These are phyloP conservation scores for Philotrypesis tridentata DNA, from an alignment of 1,140 invertebrate genomes.

Conservation along the genomic window DNA sequence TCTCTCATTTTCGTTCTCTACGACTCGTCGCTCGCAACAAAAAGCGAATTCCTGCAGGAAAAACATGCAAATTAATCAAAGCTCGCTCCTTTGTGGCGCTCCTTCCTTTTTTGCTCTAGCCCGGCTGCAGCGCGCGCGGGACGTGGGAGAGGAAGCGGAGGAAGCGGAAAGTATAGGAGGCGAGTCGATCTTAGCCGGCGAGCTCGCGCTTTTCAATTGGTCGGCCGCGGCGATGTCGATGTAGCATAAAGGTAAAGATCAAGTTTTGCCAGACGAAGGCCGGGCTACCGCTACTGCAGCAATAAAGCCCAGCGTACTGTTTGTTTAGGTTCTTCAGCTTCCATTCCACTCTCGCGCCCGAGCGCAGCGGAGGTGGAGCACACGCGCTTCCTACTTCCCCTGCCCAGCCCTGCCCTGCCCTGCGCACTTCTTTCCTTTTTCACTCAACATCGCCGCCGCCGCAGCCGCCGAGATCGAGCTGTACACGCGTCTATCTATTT, in stretches of 20 bases:
- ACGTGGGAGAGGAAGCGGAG: not conserved
- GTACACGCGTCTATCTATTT: not conserved
- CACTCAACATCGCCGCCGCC: not conserved
- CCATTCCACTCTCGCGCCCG: slow-evolving; percentile 57
- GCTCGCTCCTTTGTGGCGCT: slow-evolving; percentile 26
- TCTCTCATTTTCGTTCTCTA: too few relatives aligned
- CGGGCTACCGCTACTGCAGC: slow-evolving; percentile 52
- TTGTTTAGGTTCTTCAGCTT: slow-evolving; percentile 71
- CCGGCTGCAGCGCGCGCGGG: too few relatives aligned
- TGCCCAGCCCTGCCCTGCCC: not conserved
- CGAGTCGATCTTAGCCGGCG: slow-evolving; percentile 19
- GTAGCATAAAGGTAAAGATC: slow-evolving; percentile 55
- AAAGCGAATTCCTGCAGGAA: not conserved
- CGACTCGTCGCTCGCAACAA: too few relatives aligned
- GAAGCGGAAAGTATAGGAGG: not conserved
- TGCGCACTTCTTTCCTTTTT: slow-evolving; percentile 6
- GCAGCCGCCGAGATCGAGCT: not conserved
- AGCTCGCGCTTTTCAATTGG: slow-evolving; percentile 55
- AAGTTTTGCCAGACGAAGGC: slow-evolving; percentile 43
- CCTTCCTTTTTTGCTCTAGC: slow-evolving; percentile 48
- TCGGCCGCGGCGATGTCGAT: slow-evolving; percentile 57
- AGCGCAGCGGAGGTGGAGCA: slow-evolving; percentile 49
- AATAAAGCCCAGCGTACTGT: slow-evolving; percentile 72
- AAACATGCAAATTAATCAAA: slow-evolving; percentile 53
- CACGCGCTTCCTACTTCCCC: slow-evolving; percentile 34